Evolutionary conservation across 1,140 invertebrate species (phyloP).

Genomic region (Maconellicoccus hirsutus): DNA sequence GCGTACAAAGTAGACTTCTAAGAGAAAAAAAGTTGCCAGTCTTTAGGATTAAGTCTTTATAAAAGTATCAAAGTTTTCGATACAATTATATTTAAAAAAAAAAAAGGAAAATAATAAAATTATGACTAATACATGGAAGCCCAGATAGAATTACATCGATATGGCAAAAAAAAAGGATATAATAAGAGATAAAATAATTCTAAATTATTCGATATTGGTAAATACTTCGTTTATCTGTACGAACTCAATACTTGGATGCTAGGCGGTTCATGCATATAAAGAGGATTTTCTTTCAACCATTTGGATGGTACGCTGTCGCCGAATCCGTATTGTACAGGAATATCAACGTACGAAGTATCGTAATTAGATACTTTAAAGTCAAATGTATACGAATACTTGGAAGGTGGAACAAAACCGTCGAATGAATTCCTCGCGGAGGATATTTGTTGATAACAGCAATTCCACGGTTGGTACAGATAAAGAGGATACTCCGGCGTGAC

Average conservation of each 20-base stretch:
- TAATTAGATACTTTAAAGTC: neutral
- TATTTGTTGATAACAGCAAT: constrained; percentile 13
- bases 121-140: constrained; percentile 1
- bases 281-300: constrained; percentile 14
- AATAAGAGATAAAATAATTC: neutral
- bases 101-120: neutral
- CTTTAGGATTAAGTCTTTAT: neutral
- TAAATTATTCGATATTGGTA: constrained; percentile 10
- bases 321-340: constrained; percentile 13
- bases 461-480: neutral
- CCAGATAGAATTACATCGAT: neutral
- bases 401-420: neutral
- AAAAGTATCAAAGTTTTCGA: no score
- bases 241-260: constrained; percentile 9
- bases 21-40: neutral
- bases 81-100: neutral
- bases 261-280: neutral
- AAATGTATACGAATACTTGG: neutral
- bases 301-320: constrained; percentile 6
- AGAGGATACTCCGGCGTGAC: neutral
- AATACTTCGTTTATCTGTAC: neutral
- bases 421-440: neutral
- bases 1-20: neutral
- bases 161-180: neutral
- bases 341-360: neutral